A percentile compares a stretch with the other conserved stretches of the same genome.
Evolutionary conservation across 2,888 invertebrate genomes (phyloP).

Genomic region (Notocelia uddmanniana): DNA sequence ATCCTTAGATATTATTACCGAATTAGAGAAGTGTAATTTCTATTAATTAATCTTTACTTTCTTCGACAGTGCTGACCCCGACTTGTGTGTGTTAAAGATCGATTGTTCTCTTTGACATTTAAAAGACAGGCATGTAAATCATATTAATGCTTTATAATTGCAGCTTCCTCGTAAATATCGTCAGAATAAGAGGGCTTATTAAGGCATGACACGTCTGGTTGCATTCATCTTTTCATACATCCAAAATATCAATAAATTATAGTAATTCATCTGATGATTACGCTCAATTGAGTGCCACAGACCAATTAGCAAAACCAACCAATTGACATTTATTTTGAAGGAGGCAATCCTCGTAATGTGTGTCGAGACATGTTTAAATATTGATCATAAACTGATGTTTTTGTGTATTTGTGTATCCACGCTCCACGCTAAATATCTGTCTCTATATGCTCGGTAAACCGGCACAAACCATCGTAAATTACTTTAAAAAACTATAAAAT

Average conservation of each 20-base stretch:
- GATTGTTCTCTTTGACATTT: conserved; percentile 24
- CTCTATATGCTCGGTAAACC: conserved; percentile 4
- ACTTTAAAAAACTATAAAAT: not conserved
- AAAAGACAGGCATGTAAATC: conserved; percentile 8
- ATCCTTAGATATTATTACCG: conserved; percentile 1
- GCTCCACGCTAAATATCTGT: too few species aligned
- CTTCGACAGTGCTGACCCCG: conserved; percentile 1
- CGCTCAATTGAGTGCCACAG: conserved; percentile 5
- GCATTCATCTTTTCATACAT: conserved; percentile 7
- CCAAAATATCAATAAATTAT: conserved; percentile 6
- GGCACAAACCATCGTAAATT: not conserved
- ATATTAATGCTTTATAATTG: conserved; percentile 38
- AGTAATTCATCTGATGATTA: conserved; percentile 3
- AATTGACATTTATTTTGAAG: conserved; percentile 13
- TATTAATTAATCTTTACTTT: not conserved
- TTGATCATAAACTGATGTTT: conserved; percentile 35
- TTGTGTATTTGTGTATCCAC: conserved; percentile 16
- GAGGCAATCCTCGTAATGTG: conserved; percentile 38
- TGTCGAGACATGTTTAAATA: conserved; percentile 43
- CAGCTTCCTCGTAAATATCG: conserved; percentile 29
- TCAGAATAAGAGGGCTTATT: not conserved
- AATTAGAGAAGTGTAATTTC: not conserved
- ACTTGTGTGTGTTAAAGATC: conserved; percentile 9
- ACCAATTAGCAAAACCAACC: conserved; percentile 28
- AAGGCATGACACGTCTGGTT: conserved; percentile 9